phyloP scores from a whole-genome alignment of 2,888 invertebrate species.

The Keiferia lycopersicella region DNA sequence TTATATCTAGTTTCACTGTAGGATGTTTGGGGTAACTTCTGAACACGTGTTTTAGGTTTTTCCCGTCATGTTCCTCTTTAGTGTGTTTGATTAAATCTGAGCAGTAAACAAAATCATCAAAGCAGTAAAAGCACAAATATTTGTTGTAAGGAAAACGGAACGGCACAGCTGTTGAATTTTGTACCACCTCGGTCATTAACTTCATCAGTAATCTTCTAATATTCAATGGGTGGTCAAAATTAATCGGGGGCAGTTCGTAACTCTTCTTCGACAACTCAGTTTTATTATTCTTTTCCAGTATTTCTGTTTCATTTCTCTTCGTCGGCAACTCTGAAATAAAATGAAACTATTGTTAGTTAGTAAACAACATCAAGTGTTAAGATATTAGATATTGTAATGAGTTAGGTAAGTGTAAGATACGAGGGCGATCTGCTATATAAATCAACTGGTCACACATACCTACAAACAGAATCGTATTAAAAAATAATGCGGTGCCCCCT shows the following conservation, averaged over 20 bases:
- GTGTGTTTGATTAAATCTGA: slow-evolving; percentile 39
- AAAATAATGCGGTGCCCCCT: too few species aligned
- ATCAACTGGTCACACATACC: too few species aligned
- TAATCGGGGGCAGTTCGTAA: slow-evolving; percentile 2
- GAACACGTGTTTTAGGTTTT: slow-evolving; percentile 37
- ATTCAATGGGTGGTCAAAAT: slow-evolving; percentile 24
- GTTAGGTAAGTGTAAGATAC: too few species aligned
- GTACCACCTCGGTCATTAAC: slow-evolving; percentile 41
- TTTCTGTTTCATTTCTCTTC: background rate
- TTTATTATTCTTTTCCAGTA: background rate
- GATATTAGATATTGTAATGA: too few species aligned
- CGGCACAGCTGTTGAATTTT: slow-evolving; percentile 47
- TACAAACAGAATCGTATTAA: too few species aligned
- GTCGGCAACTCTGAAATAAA: too few species aligned
- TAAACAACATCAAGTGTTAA: too few species aligned
- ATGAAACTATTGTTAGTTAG: too few species aligned
- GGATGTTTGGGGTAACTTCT: background rate
- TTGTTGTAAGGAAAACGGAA: slow-evolving; percentile 48
- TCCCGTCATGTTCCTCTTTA: slow-evolving; percentile 44
- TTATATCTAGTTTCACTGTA: slow-evolving; percentile 48
- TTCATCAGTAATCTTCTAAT: background rate
- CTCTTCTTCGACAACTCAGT: slow-evolving; percentile 26
- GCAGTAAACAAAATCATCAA: slow-evolving; percentile 37
- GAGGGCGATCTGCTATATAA: too few species aligned
- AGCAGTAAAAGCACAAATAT: slow-evolving; percentile 53